Evolutionary conservation across 2,888 invertebrate species (phyloP), one percentile per base, ranked within the genome.

Genomic region (Drosophila nr. fundita): DNA sequence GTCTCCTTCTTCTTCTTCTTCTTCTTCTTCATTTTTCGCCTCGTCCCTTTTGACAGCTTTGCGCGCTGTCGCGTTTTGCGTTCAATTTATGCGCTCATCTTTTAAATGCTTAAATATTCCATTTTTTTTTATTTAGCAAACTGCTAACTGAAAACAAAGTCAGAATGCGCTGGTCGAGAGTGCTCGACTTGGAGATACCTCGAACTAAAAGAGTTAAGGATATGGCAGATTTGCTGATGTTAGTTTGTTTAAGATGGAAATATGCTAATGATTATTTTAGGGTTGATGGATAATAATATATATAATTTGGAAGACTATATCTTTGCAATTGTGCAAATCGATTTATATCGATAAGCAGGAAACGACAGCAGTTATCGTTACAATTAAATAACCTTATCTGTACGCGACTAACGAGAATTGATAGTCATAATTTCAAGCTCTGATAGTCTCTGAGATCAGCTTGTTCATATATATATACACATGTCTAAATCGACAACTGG

Each of bases 11-110:
- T 34, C 63, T 68, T 55, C 63, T 27, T 11, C n/a, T 74, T 50
- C n/a, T 74, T 52, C 74, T 74, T 67, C 63, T 61, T 52, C 55
- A 36, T 24, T 7, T 67, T 27, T 57, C 50, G 50, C 29, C 53
- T 59, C 73, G 68, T 81, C 84, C 84, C 67, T 84, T 85, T 70
- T 86, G 85, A 80, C 85, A 80, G 85, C 88, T 85, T 88, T 74
- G 87, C 85, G 88, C 70, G 48, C 85, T 88, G 84, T 83, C 85
- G 89, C 85, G 50, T 53, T 65, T 82, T 78, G 71, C 66, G 61
- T 55, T 69, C 68, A 86, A 88, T 88, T 85, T 85, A 88, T 86
- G 82, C 75, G 78, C 71, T 66, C 69, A 80, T 78, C 73, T 77
- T 70, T 76, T 67, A 76, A 76, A 80, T 79, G 71, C 73, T 73